Evolutionary conservation across 1,140 invertebrate genomes (phyloP), one percentile per base, ranked within the genome.

Genomic region (Scaptomyza montana): DNA sequence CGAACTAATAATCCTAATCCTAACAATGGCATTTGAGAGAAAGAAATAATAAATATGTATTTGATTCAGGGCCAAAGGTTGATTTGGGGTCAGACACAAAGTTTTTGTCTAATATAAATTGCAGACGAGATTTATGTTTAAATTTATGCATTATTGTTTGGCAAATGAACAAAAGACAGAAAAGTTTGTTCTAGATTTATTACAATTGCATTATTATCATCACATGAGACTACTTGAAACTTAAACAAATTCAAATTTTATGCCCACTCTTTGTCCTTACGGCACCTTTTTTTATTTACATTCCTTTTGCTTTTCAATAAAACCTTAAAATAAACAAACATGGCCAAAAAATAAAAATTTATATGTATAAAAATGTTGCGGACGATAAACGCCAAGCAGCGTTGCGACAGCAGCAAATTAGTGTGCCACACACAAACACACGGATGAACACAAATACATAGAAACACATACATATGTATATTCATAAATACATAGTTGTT

Each of bases 351-450:
- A 72, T 59, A 59, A n/a, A n/a, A n/a, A n/a, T n/a, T n/a, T n/a
- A n/a, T 53, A 41, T 54, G 33, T 2, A 36, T 9, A 36, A 54
- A 59, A 53, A 71, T 71, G 56, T 65, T 41, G 25, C 41, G 39
- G 36, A 47, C 69, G 47, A 72, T 55, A 71, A 71, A 71, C 63
- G 68, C 53, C n/a, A 39, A 56, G 64, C 8, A 59, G 53, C 68
- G 30, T 41, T 47, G 69, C 69, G 63, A 72, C 69, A 33, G 69
- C 69, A 46, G 63, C 39, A 67, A 59, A 66, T 72, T 67, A 67
- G 53, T 71, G 47, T 13, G 30, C 61, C 45, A 43, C 45, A 55
- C 13, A 64, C 45, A 43, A 36, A 55, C 13, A 64, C 50, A 64
- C 3, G 30, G 0, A 56, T 12, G 25, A 10, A 36, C 12, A 54